Evolutionary conservation across 2,888 invertebrate species (phyloP).

Genomic region (Panzeria rudis): DNA sequence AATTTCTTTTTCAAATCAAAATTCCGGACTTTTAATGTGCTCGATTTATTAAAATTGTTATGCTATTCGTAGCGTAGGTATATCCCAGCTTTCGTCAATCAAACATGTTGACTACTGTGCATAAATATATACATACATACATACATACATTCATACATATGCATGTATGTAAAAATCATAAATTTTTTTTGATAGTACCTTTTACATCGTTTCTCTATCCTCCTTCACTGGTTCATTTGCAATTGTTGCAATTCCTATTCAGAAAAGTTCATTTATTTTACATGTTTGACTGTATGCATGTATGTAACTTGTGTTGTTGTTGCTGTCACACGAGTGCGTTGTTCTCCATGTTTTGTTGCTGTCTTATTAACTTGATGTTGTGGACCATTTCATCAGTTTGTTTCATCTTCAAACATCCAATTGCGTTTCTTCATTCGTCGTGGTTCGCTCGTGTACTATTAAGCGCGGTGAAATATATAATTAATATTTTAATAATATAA

Average conservation of each 20-base stretch:
- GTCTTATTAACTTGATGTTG: conserved; percentile 47
- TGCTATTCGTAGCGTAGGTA: not conserved
- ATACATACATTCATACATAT: not conserved
- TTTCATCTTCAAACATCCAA: conserved; percentile 74
- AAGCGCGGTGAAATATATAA: conserved; percentile 56
- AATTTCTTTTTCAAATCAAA: not conserved
- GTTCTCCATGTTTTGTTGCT: conserved; percentile 55
- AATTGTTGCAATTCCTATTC: conserved; percentile 66
- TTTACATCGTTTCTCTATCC: conserved; percentile 29
- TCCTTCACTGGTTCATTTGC: conserved; percentile 62
- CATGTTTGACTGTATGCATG: conserved; percentile 73
- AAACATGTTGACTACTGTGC: not conserved
- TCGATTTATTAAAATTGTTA: not conserved
- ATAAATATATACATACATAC: conserved; percentile 1
- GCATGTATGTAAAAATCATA: not conserved
- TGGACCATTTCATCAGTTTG: conserved; percentile 73
- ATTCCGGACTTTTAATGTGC: not conserved
- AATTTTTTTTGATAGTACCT: conserved; percentile 18
- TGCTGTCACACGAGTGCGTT: conserved; percentile 65
- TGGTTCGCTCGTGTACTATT: conserved; percentile 65
- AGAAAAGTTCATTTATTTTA: conserved; percentile 43
- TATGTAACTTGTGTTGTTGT: conserved; percentile 70
- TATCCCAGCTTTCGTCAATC: not conserved
- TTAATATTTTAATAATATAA: conserved; percentile 32
- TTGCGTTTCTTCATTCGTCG: conserved; percentile 75